phyloP scores from a whole-genome alignment of 2,888 invertebrate genomes.

The Rhyacophila evoluta region DNA sequence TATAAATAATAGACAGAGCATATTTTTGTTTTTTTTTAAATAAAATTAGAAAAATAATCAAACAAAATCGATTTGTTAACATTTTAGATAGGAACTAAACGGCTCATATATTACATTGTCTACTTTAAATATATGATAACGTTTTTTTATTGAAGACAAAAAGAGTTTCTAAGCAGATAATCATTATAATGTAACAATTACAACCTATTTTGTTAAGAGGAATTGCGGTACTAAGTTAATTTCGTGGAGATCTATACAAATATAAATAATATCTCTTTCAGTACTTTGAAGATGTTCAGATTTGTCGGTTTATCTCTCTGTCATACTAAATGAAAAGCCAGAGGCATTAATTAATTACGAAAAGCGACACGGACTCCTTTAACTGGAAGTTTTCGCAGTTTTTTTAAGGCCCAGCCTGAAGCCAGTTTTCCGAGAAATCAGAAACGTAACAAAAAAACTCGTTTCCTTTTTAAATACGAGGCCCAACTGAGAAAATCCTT shows the following conservation, averaged over 20 bases:
- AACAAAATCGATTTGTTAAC: too few relatives aligned
- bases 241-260: neutral
- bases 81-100: too few relatives aligned
- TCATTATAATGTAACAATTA: too few relatives aligned
- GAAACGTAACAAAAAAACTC: neutral
- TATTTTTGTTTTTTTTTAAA: too few relatives aligned
- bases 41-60: too few relatives aligned
- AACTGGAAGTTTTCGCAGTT: neutral
- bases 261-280: neutral
- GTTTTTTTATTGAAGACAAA: too few relatives aligned
- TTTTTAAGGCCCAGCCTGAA: neutral
- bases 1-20: too few relatives aligned
- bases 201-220: neutral
- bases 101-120: too few relatives aligned
- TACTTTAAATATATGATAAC: too few relatives aligned
- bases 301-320: neutral
- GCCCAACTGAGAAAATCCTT: neutral
- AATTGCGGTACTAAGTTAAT: neutral
- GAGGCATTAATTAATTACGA: slow-evolving; percentile 43
- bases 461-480: neutral
- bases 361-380: slow-evolving; percentile 9
- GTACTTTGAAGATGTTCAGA: neutral
- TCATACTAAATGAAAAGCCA: slow-evolving; percentile 1
- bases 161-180: too few relatives aligned
- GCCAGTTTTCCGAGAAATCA: slow-evolving; percentile 1